A percentile compares a stretch with the other conserved stretches of the same genome.
phyloP scores from a whole-genome alignment of 2,888 invertebrate genomes.

The Nymphalis polychloros region DNA sequence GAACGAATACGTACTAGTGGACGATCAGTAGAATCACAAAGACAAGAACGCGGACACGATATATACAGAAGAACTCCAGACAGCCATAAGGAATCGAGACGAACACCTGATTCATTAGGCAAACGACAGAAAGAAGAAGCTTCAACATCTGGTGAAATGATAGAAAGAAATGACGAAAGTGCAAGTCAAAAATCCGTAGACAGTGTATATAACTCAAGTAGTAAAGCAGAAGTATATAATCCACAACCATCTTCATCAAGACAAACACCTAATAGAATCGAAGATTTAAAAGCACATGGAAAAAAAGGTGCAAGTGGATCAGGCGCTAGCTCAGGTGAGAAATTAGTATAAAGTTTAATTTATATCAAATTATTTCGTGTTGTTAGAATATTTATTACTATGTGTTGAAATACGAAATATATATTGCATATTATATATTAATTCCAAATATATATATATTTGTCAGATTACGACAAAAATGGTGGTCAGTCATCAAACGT shows the following conservation, averaged over 20 bases:
- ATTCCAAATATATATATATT: conserved; percentile 22
- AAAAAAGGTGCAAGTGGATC: conserved; percentile 80
- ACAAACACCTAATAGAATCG: conserved; percentile 73
- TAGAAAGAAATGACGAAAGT: conserved; percentile 67
- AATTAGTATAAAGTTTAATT: background rate
- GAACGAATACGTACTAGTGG: conserved; percentile 75
- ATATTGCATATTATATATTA: too few relatives aligned
- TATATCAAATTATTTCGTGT: too few relatives aligned
- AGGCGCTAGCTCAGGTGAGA: conserved; percentile 82
- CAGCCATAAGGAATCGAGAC: conserved; percentile 53
- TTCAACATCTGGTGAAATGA: conserved; percentile 49
- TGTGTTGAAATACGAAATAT: too few relatives aligned
- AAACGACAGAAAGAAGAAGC: conserved; percentile 66
- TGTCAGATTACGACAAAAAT: conserved; percentile 87
- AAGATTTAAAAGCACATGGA: conserved; percentile 73
- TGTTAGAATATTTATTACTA: too few relatives aligned
- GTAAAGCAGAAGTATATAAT: conserved; percentile 64
- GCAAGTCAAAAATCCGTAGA: conserved; percentile 78
- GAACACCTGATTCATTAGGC: conserved; percentile 65
- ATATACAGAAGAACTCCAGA: conserved; percentile 70
- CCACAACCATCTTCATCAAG: conserved; percentile 78
- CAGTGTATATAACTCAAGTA: conserved; percentile 82
- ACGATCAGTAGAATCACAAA: conserved; percentile 63
- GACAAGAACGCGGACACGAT: conserved; percentile 57
- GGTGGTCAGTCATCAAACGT: conserved; percentile 89